Conservation (phyloP, 2,888 invertebrate genomes). For the Drosophila anceps region DNA sequence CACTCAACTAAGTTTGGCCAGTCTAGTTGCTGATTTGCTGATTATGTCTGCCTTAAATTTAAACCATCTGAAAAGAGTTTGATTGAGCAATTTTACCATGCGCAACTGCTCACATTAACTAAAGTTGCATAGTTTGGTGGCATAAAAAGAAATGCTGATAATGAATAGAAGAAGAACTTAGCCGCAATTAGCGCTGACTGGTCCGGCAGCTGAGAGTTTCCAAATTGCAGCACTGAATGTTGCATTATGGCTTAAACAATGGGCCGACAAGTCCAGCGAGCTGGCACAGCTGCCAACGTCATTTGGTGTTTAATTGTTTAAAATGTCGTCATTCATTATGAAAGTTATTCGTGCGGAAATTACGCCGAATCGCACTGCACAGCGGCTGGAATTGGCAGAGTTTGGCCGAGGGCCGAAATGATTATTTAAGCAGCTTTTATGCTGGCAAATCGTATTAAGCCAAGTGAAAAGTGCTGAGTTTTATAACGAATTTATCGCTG, state of each 20-base stretch:
- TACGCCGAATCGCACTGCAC: slow-evolving; percentile 3
- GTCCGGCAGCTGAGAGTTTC: not conserved
- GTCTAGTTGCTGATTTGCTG: too few species aligned
- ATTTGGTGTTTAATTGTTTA: slow-evolving; percentile 47
- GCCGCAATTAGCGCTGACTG: not conserved
- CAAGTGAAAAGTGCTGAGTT: slow-evolving; percentile 7
- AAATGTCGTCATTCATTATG: slow-evolving; percentile 45
- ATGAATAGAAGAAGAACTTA: not conserved
- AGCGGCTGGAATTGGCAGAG: not conserved
- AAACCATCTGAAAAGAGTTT: not conserved
- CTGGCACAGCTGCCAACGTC: slow-evolving; percentile 42
- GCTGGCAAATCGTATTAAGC: slow-evolving; percentile 27
- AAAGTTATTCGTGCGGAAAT: slow-evolving; percentile 27
- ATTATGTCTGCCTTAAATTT: too few species aligned
- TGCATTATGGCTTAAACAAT: slow-evolving; percentile 23
- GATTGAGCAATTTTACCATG: too few species aligned
- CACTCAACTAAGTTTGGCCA: too few species aligned
- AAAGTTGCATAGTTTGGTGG: not conserved
- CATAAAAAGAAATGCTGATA: not conserved
- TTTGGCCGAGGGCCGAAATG: not conserved
- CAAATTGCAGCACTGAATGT: slow-evolving; percentile 5
- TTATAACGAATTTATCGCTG: slow-evolving; percentile 23
- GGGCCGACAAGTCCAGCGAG: not conserved
- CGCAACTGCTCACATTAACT: not conserved
- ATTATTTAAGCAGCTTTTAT: slow-evolving; percentile 57